Evolutionary conservation across 2,113 vertebrate genomes (phyloP).

Genomic region (Chloropsis hardwickii): DNA sequence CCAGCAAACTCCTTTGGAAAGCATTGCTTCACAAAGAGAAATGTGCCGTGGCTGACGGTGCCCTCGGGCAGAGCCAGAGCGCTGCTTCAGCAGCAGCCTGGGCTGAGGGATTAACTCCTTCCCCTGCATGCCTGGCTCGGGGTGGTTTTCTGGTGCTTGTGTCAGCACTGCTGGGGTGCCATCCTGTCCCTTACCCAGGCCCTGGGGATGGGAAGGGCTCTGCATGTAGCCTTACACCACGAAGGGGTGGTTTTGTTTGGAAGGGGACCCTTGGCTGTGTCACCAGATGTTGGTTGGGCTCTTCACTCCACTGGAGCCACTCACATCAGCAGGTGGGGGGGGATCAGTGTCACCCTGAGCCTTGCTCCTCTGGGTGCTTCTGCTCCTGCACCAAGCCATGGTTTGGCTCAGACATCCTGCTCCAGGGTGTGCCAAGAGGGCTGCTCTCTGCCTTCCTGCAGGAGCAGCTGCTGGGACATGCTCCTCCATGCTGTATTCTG

Average conservation of each 20-base stretch:
- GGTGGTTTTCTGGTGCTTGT: background rate
- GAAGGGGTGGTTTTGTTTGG: background rate
- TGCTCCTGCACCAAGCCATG: background rate
- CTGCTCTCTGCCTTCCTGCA: background rate
- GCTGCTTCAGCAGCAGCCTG: background rate
- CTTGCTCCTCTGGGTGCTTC: background rate
- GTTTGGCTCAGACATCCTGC: background rate
- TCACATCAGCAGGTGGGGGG: background rate
- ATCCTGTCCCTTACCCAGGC: background rate
- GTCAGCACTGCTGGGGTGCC: background rate
- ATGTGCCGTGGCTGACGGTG: background rate
- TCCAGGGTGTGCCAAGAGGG: background rate
- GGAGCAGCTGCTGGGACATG: background rate
- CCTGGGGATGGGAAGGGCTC: background rate
- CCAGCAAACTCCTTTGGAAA: background rate
- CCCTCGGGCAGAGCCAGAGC: background rate
- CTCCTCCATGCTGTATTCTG: background rate
- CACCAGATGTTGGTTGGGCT: background rate
- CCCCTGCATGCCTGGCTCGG: background rate
- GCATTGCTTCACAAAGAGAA: background rate
- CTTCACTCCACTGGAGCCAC: background rate
- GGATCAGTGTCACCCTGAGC: background rate
- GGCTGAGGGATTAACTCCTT: slow-evolving; percentile 10
- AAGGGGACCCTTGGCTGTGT: background rate
- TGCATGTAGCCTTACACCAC: rapidly evolving